Evolutionary conservation across 1,140 invertebrate genomes (phyloP).

Genomic region (Heliconius hewitsoni): DNA sequence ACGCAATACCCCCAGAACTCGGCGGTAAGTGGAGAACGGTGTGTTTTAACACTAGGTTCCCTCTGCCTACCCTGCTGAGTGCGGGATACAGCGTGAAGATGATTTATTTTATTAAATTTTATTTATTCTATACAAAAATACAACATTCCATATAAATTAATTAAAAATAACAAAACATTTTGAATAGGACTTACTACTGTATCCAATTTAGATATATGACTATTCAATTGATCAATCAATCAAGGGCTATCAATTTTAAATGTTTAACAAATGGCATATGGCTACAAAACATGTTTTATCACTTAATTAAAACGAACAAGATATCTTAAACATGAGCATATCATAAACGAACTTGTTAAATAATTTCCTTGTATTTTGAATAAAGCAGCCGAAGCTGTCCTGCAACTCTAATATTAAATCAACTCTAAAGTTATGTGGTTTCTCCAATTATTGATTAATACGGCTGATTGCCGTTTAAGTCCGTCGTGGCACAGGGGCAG

Average conservation of each 20-base stretch:
- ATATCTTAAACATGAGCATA: background rate
- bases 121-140: no score
- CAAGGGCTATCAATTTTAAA: background rate
- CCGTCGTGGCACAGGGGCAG: no score
- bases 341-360: background rate
- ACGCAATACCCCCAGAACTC: no score
- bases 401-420: background rate
- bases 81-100: no score
- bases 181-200: background rate
- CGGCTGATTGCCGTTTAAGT: no score
- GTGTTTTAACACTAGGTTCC: no score
- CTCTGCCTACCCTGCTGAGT: no score
- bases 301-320: background rate
- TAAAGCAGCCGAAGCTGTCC: background rate
- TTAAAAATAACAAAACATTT: no score
- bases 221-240: constrained; percentile 1
- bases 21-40: no score
- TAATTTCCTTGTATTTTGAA: constrained; percentile 1
- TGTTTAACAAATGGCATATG: background rate
- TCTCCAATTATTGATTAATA: no score
- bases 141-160: no score
- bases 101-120: no score
- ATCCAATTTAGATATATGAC: background rate
- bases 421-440: background rate
- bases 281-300: background rate